A percentile compares a stretch with the other conserved stretches of the same genome.
These are phyloP conservation scores for Lepisosteus oculatus DNA, from an alignment of 2,113 vertebrate genomes.

Conservation along the genomic window DNA sequence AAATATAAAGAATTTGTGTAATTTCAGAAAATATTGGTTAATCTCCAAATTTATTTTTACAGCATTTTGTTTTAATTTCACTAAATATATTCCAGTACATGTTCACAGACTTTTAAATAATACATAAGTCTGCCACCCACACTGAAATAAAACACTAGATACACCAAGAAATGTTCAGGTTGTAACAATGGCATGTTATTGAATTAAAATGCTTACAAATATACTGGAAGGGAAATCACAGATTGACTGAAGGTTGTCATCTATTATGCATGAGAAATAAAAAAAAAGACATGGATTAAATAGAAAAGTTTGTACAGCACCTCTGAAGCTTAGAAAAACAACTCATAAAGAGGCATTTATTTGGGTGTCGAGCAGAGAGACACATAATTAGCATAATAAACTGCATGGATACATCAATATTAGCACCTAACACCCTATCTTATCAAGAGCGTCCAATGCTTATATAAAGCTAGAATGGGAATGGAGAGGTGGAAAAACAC, in stretches of 20 bases:
- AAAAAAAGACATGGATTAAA: slow-evolving; percentile 4
- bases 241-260: slow-evolving; percentile 16
- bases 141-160: neutral
- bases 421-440: slow-evolving; percentile 5
- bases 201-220: neutral
- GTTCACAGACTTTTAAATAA: slow-evolving; percentile 15
- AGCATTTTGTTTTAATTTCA: neutral
- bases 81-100: neutral
- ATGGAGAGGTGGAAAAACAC: neutral
- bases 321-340: slow-evolving; percentile 20
- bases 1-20: neutral
- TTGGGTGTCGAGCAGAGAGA: slow-evolving; percentile 8
- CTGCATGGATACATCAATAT: slow-evolving; percentile 13
- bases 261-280: slow-evolving; percentile 11
- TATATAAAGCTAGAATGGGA: neutral
- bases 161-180: neutral
- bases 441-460: neutral
- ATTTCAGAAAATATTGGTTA: neutral
- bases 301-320: neutral
- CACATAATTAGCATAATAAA: slow-evolving; percentile 24
- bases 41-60: neutral
- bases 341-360: slow-evolving; percentile 18
- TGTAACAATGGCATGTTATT: neutral
- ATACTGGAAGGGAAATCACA: neutral
- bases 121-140: slow-evolving; percentile 16